Conservation (phyloP, 2,888 invertebrate species). For the Lepidochitona cinerea region DNA sequence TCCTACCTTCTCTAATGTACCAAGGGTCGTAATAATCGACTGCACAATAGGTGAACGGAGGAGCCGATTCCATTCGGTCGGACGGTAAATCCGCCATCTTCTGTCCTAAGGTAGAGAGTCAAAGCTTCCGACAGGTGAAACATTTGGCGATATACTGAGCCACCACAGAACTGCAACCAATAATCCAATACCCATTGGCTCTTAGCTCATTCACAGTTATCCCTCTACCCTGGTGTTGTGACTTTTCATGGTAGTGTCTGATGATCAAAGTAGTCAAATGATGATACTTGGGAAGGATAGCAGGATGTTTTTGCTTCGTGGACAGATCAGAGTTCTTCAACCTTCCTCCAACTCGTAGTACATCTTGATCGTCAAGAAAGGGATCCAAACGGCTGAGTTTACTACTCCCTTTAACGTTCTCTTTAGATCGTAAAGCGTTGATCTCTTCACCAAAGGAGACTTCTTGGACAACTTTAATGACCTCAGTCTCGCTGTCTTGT, state of each 20-base stretch:
- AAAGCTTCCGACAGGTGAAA: constrained; percentile 46
- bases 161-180: constrained; percentile 41
- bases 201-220: constrained; percentile 34
- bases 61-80: constrained; percentile 43
- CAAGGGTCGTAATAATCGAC: constrained; percentile 65
- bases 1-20: constrained; percentile 42
- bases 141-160: constrained; percentile 45
- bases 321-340: constrained; percentile 8
- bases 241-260: constrained; percentile 30
- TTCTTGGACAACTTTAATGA: too few species aligned
- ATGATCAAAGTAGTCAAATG: constrained; percentile 24
- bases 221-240: constrained; percentile 33
- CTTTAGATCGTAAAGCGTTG: too few species aligned
- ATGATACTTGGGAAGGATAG: constrained; percentile 19
- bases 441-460: too few species aligned
- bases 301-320: constrained; percentile 19
- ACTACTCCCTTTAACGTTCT: too few species aligned
- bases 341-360: constrained; percentile 29
- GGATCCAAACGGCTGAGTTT: constrained; percentile 1
- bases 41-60: constrained; percentile 58
- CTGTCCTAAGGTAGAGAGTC: constrained; percentile 35
- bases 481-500: too few species aligned
- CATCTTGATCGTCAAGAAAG: constrained; percentile 6
- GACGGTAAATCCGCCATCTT: constrained; percentile 63
- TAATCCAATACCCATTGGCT: constrained; percentile 54